Base-by-base conservation (phyloP, 2,888 invertebrate genomes). In the Pristionchus entomophagus region DNA sequence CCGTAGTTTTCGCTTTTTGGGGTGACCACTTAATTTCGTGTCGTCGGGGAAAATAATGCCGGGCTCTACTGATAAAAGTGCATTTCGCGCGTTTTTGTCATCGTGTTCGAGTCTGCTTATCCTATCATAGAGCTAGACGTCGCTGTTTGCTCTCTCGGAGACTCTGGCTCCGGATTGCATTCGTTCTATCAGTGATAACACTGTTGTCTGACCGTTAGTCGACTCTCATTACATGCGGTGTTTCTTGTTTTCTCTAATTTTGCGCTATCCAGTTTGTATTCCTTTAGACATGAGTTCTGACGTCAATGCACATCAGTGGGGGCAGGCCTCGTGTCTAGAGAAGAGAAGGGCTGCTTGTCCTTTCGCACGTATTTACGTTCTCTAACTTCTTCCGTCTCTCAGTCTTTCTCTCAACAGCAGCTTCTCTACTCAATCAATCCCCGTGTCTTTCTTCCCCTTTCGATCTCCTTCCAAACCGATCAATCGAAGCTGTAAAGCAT, bases 401-500 rank as follows among this genome's bases (percentile, higher is more conserved):
- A 51, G 49, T 78, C 78, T 51, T 51, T 78, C 78, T 78, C 78
- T 26, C 49, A 4, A 45, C 51, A 45, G 29, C 78, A 51, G 49
- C 51, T 38, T 49, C 77, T 77, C 45, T 38, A 29, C 56, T 56
- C 81, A 22, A 35, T 51, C 78, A 41, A 35, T 81, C 81, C 81
- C 53, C 45, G 17, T 29, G 41, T 56, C 81, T 81, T 56, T 38
- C 53, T 56, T 59, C 56, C 56, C 45, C 81, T 81, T 49, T 45
- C 56, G 45, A 45, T 78, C 49, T 29, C 49, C 69, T n/a, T 41
- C 69, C 32, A 38, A 69, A 69, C 69, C 69, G 69, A 69, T 69
- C 38, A 69, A n/a, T 69, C 38, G 41, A 69, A 69, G 69, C 69
- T 38, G 69, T 69, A 69, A 69, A 69, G 69, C 38, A 69, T n/a